A percentile compares a stretch with the other conserved stretches of the same genome.
Evolutionary conservation across 2,888 invertebrate genomes (phyloP).

Genomic region (Pollenia angustigena): DNA sequence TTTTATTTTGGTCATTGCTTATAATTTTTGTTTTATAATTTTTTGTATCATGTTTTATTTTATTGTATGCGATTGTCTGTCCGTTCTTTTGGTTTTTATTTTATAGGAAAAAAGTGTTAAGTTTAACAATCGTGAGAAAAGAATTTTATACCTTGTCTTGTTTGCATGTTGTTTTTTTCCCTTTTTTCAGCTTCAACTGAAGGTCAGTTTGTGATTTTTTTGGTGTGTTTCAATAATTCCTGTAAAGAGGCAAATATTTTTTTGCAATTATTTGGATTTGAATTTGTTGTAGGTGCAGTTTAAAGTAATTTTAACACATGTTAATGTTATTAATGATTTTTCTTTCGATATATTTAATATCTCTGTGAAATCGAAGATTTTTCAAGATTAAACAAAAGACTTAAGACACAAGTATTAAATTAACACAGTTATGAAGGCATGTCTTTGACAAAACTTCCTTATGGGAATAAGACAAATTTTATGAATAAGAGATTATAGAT

Average conservation of each 20-base stretch:
- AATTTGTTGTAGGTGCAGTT: slow-evolving; percentile 41
- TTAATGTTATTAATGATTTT: background rate
- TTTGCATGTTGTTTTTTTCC: slow-evolving; percentile 9
- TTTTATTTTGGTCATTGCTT: slow-evolving; percentile 74
- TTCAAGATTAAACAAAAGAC: background rate
- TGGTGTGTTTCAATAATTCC: background rate
- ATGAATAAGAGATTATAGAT: no score
- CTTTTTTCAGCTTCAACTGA: slow-evolving; percentile 56
- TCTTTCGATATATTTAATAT: rapidly evolving
- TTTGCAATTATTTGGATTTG: slow-evolving; percentile 14
- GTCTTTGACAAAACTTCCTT: background rate
- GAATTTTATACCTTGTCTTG: slow-evolving; percentile 79
- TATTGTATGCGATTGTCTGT: slow-evolving; percentile 56
- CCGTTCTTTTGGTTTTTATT: background rate
- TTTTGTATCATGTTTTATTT: slow-evolving; percentile 60
- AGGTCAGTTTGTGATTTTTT: slow-evolving; percentile 44
- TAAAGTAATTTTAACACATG: background rate
- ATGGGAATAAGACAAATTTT: no score
- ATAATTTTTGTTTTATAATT: slow-evolving; percentile 42
- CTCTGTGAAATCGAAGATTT: background rate
- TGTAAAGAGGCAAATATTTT: background rate
- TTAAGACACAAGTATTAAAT: slow-evolving; percentile 2
- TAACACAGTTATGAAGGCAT: background rate
- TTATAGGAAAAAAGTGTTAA: slow-evolving; percentile 77
- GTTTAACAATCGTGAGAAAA: slow-evolving; percentile 82